Conservation (phyloP, 2,113 vertebrate species). For the Hippocampus guttulatus region DNA sequence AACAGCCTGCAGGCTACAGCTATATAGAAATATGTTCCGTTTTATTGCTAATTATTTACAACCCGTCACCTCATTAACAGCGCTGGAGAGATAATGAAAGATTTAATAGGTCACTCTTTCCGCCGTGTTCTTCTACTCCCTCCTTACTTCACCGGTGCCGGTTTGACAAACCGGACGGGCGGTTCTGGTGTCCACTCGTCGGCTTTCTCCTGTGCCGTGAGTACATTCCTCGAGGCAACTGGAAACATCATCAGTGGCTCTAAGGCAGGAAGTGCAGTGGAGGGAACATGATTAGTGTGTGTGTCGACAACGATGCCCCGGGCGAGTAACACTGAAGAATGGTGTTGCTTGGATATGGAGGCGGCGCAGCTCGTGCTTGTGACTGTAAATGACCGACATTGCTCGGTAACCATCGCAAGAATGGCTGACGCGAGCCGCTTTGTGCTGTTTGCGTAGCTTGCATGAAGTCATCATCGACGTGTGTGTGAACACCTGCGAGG, state of each 20-base stretch:
- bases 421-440: conserved; percentile 12
- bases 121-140: conserved; percentile 38
- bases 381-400: conserved; percentile 47
- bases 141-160: conserved; percentile 33
- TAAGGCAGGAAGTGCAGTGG: conserved; percentile 58
- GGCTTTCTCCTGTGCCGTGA: conserved; percentile 5
- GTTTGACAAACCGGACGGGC: conserved; percentile 48
- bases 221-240: conserved; percentile 41
- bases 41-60: conserved; percentile 75
- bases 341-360: conserved; percentile 46
- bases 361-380: conserved; percentile 28
- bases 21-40: conserved; percentile 70
- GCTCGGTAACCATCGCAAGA: conserved; percentile 35
- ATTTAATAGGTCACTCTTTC: conserved; percentile 70
- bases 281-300: conserved; percentile 60
- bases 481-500: conserved; percentile 31
- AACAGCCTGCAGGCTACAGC: conserved; percentile 57
- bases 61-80: conserved; percentile 74
- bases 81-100: conserved; percentile 70
- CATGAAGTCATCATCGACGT: conserved; percentile 30
- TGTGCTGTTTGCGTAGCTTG: conserved; percentile 23
- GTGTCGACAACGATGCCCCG: conserved; percentile 50
- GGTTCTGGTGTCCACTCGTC: conserved; percentile 38
- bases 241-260: conserved; percentile 45
- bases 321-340: conserved; percentile 47